These are phyloP conservation scores for Eudiplozoon nipponicum DNA, from an alignment of 2,888 invertebrate species.

Conservation along the genomic window DNA sequence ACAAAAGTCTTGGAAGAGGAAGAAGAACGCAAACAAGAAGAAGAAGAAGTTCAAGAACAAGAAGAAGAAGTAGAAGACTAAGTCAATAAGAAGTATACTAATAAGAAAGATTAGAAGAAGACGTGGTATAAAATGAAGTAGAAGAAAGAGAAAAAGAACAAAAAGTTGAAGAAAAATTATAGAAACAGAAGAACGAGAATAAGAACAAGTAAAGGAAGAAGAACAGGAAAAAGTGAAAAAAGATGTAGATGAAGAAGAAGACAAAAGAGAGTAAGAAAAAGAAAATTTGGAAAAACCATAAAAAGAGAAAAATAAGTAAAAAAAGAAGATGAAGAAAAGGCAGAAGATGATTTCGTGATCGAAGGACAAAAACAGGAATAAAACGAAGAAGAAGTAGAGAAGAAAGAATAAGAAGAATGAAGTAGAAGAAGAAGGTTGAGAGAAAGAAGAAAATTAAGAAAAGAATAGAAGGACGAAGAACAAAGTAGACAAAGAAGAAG, in stretches of 20 bases:
- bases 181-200: background rate
- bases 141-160: background rate
- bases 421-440: too few relatives aligned
- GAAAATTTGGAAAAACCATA: background rate
- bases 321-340: background rate
- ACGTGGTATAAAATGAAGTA: background rate
- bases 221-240: background rate
- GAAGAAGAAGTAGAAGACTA: too few relatives aligned
- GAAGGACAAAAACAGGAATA: slow-evolving; percentile 1
- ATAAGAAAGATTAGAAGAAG: too few relatives aligned
- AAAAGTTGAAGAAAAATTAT: background rate
- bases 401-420: background rate
- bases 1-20: too few relatives aligned
- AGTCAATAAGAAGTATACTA: too few relatives aligned
- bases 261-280: background rate
- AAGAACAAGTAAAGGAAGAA: background rate
- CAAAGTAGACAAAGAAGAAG: background rate
- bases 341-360: background rate
- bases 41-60: too few relatives aligned
- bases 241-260: background rate
- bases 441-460: background rate
- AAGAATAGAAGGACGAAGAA: background rate
- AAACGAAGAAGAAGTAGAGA: background rate
- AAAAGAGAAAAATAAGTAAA: too few relatives aligned
- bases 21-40: too few relatives aligned